These are phyloP conservation scores for Acronicta alni DNA, from an alignment of 2,888 invertebrate species.

Conservation along the genomic window DNA sequence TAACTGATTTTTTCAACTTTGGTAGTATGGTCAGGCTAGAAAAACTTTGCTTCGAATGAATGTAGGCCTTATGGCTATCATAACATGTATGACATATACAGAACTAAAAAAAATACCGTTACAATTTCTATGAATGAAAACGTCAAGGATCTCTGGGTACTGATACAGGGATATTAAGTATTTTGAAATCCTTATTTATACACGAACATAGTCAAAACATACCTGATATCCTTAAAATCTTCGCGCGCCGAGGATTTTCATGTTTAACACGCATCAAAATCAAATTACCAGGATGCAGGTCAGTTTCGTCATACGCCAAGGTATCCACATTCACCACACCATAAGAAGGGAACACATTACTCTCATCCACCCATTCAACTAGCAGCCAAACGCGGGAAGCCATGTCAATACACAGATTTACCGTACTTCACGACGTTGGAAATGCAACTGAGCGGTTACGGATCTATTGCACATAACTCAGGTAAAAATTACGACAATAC, in stretches of 20 bases:
- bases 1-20: too few relatives aligned
- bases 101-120: constrained; percentile 19
- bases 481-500: constrained; percentile 60
- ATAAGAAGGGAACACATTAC: constrained; percentile 68
- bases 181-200: not conserved
- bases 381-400: constrained; percentile 71
- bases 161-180: not conserved
- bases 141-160: not conserved
- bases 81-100: not conserved
- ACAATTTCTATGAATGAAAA: constrained; percentile 10
- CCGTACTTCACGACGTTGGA: constrained; percentile 39
- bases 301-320: constrained; percentile 57
- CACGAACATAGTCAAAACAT: constrained; percentile 16
- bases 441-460: constrained; percentile 40
- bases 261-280: constrained; percentile 63
- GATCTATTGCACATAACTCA: constrained; percentile 41
- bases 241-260: constrained; percentile 63
- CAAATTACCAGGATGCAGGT: constrained; percentile 66
- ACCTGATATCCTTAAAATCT: constrained; percentile 74
- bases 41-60: not conserved
- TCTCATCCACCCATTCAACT: constrained; percentile 76
- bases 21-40: not conserved
- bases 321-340: constrained; percentile 67
- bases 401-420: constrained; percentile 58
- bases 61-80: not conserved